Evolutionary conservation across 2,888 invertebrate genomes (phyloP), one percentile per base, ranked within the genome.

Genomic region (Xiphydria camelus): DNA sequence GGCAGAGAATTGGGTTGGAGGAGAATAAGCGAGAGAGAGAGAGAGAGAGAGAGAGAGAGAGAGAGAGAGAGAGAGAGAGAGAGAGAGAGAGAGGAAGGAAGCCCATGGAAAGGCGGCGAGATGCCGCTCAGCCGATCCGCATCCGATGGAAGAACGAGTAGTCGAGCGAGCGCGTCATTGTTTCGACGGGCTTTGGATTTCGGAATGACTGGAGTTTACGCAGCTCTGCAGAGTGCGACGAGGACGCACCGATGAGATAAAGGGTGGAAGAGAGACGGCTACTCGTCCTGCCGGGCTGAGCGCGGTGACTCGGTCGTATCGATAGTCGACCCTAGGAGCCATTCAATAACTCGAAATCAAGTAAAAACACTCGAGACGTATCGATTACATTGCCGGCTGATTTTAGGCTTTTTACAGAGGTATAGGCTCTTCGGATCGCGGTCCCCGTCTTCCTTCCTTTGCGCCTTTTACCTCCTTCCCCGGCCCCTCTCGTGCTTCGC

Each of bases 81-180:
- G 6, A 26, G 22, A 33, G 46, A 34, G 42, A 31, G 42, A 60
- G 56, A 59, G 52, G 23, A 23, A 23, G 2, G n/a, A 23, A 4
- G 29, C 10, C 12, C n/a, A n/a, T n/a, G n/a, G n/a, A n/a, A n/a
- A n/a, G n/a, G n/a, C n/a, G n/a, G n/a, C n/a, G n/a, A n/a, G n/a
- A n/a, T n/a, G n/a, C n/a, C n/a, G n/a, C n/a, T n/a, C n/a, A n/a
- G n/a, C n/a, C n/a, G n/a, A n/a, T n/a, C n/a, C n/a, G n/a, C n/a
- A n/a, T n/a, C n/a, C n/a, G n/a, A n/a, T n/a, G n/a, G n/a, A n/a
- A n/a, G n/a, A n/a, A n/a, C n/a, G n/a, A n/a, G n/a, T n/a, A n/a
- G n/a, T n/a, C n/a, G n/a, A n/a, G n/a, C n/a, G n/a, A n/a, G n/a
- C n/a, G n/a, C n/a, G n/a, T n/a, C n/a, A n/a, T n/a, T n/a, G n/a